Base-by-base conservation (phyloP, 1,140 invertebrate species). In the Drosophila kikkawai region DNA sequence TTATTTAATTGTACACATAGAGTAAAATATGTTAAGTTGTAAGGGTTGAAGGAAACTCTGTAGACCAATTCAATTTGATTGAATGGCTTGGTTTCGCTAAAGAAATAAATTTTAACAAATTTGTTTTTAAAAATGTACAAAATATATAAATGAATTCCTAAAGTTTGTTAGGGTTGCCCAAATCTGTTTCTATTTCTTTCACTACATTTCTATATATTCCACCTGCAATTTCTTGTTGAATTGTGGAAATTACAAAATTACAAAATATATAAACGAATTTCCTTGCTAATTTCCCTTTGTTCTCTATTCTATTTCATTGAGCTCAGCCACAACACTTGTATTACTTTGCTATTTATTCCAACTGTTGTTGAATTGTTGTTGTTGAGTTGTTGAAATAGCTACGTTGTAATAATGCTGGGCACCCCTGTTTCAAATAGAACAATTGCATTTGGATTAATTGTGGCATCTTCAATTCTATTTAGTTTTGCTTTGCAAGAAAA, bases 1-100 rank as follows among this genome's bases (percentile, higher is more conserved):
- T 53, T 32, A 70, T 83, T 80, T 22, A 68, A 58, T 51, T 75
- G 41, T 64, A 79, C 80, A 82, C 65, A 67, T 57, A 36, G 47
- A 71, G 44, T 79, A 75, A 79, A 79, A 79, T 70, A 83, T 64
- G 34, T 29, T 64, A 39, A 26, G 34, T 32, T 22, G 45, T 63
- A n/a, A 12, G 19, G 34, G 0, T 26, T 3, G 13, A 4, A 15
- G 5, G 76, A 63, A 60, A 29, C 17, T 15, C 17, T 44, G 26
- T 8, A 34, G 37, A 3, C n/a, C 77, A 5, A 67, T 67, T 65
- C 82, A 84, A 84, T 84, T 84, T 65, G 13, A 84, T 84, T 84
- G 77, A 80, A 69, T 48, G 71, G 12, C 53, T 36, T 9, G 12
- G 3, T 32, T 34, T 32, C 34, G 17, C 17, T 12, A n/a, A 50